These are phyloP conservation scores for Babylonia areolata DNA, from an alignment of 1,140 invertebrate genomes.

Conservation along the genomic window DNA sequence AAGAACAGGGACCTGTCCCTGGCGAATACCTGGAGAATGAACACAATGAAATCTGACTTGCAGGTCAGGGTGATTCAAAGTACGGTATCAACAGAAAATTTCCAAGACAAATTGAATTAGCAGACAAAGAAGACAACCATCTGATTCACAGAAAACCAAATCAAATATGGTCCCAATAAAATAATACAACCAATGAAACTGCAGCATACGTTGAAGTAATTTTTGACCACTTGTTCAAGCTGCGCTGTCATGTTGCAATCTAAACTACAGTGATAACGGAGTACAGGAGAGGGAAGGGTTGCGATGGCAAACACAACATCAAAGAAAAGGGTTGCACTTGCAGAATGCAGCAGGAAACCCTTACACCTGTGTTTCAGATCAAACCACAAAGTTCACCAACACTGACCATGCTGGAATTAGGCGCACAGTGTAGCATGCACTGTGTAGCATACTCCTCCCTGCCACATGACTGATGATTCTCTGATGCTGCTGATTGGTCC, in stretches of 20 bases:
- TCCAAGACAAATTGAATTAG: too few relatives aligned
- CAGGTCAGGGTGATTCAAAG: too few relatives aligned
- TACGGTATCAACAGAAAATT: too few relatives aligned
- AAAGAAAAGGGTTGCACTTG: not conserved
- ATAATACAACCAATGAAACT: too few relatives aligned
- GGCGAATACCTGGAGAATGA: too few relatives aligned
- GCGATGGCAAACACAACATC: not conserved
- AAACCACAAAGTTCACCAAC: not conserved
- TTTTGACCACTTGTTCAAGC: not conserved
- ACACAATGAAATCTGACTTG: too few relatives aligned
- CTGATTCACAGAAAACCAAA: too few relatives aligned
- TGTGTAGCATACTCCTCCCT: not conserved
- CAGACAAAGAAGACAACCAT: too few relatives aligned
- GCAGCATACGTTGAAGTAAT: not conserved
- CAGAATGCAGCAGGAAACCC: not conserved
- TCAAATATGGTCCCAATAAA: too few relatives aligned
- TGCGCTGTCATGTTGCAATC: not conserved
- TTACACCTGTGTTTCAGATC: not conserved
- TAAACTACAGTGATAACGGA: not conserved
- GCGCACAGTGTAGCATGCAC: not conserved
- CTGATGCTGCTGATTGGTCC: not conserved
- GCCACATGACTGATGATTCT: not conserved
- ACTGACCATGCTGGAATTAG: not conserved
- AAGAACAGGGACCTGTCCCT: too few relatives aligned
- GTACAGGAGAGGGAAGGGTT: not conserved